phyloP scores from a whole-genome alignment of 2,113 vertebrate species.

The Callocephalon fimbriatum region DNA sequence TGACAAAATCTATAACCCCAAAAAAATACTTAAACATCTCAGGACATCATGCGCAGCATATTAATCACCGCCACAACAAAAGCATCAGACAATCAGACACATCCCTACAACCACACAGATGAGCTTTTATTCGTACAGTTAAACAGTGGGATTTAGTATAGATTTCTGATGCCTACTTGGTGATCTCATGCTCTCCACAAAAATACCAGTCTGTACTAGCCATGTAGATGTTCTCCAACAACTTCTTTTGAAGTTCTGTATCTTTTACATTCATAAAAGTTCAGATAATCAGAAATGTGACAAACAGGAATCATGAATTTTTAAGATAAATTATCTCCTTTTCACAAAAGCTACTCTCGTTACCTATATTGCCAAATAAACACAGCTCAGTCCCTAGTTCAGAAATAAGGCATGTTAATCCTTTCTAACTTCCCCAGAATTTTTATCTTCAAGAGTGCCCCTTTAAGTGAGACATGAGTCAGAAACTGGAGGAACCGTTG shows the following conservation, averaged over 20 bases:
- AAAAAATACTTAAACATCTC: neutral
- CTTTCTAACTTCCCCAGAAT: neutral
- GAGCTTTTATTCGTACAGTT: neutral
- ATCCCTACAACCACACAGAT: neutral
- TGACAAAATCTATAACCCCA: too few species aligned
- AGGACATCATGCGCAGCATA: neutral
- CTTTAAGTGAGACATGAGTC: neutral
- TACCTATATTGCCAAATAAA: neutral
- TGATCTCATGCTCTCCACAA: neutral
- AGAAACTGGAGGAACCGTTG: fast-evolving
- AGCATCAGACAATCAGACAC: neutral
- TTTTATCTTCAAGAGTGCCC: neutral
- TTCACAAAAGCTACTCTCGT: neutral
- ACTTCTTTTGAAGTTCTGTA: neutral
- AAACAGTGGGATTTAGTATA: neutral
- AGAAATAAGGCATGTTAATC: neutral
- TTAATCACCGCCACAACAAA: neutral
- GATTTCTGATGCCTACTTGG: neutral
- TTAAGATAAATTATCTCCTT: neutral
- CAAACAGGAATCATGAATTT: neutral
- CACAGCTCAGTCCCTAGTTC: neutral
- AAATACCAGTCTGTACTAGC: neutral
- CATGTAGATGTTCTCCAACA: fast-evolving
- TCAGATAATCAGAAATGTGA: neutral
- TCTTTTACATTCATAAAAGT: neutral